Evolutionary conservation across 2,797 vertebrate genomes (phyloP).

Genomic region (Amazona ochrocephala): DNA sequence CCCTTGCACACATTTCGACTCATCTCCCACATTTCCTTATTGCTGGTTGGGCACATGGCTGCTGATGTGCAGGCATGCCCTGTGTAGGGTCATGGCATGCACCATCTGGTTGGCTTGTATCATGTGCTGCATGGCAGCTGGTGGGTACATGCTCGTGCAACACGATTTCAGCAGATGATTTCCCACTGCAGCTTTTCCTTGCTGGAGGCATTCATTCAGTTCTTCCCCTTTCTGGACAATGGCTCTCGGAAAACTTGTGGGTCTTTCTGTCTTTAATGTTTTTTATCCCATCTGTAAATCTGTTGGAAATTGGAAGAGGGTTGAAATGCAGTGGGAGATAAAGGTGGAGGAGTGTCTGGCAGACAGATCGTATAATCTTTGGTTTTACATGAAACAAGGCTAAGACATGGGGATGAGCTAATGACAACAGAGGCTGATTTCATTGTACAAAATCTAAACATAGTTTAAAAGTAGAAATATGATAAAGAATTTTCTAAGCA

Average conservation of each 20-base stretch:
- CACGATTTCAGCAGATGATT: fast-evolving
- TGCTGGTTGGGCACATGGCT: neutral
- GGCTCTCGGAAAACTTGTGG: neutral
- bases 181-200: neutral
- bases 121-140: neutral
- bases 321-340: neutral
- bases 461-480: neutral
- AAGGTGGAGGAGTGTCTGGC: neutral
- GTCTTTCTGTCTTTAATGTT: neutral
- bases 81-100: fast-evolving
- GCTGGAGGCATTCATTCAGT: neutral
- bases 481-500: neutral
- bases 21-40: neutral
- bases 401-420: neutral
- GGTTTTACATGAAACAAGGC: neutral
- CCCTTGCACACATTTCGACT: neutral
- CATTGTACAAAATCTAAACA: neutral
- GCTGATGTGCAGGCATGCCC: too few species aligned
- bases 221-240: neutral
- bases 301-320: neutral
- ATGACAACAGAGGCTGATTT: neutral
- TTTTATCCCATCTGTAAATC: neutral
- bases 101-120: neutral
- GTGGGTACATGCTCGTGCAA: neutral
- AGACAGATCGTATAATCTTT: neutral